Base-by-base conservation (phyloP, 2,797 vertebrate species). In the Bufotes viridis region DNA sequence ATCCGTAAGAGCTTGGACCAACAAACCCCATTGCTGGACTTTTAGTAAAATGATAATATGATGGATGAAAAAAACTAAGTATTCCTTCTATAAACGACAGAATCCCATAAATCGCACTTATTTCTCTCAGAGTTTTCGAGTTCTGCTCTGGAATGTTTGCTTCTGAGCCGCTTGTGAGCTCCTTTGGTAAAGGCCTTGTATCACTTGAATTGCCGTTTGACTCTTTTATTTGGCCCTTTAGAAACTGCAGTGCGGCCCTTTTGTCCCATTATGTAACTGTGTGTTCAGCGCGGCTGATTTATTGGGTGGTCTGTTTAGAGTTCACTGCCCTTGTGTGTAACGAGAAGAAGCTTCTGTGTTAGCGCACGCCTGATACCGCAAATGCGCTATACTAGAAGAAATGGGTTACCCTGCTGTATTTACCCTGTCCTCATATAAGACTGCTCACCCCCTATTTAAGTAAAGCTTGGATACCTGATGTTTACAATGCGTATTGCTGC, bases 291-390 rank as follows among this genome's bases (percentile, higher is more conserved):
- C 26, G 57, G 78, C 24, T 60, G 78, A 80, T 80, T 61, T 80
- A 80, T 80, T 60, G 78, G 78, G 57, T 82, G 81, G 42, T 69
- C 81, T 85, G 84, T 85, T 78, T 85, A 67, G 78, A 72, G 84
- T 65, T 67, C 84, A 67, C 57, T 65, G 60, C 72, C 53, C 69
- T 75, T 61, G 80, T 42, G 60, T 42, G 60, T 67, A 55, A 78
- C 55, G 22, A 51, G n/a, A 15, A 22, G 74, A 80, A 61, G 26
- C 78, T 63, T 80, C 78, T 80, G 24, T 80, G 78, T 29, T 1
- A 61, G 26, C 58, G 13, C 74, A 55, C 22, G 26, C 34, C 78
- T 29, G 10, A 60, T 22, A 20, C 29, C 58, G 12, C 55, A 61
- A 34, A 63, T 80, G 61, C 57, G 42, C 58, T 57, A 24, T 58